These are phyloP conservation scores for Apocheima hispidaria DNA, from an alignment of 2,888 invertebrate species.

Conservation along the genomic window DNA sequence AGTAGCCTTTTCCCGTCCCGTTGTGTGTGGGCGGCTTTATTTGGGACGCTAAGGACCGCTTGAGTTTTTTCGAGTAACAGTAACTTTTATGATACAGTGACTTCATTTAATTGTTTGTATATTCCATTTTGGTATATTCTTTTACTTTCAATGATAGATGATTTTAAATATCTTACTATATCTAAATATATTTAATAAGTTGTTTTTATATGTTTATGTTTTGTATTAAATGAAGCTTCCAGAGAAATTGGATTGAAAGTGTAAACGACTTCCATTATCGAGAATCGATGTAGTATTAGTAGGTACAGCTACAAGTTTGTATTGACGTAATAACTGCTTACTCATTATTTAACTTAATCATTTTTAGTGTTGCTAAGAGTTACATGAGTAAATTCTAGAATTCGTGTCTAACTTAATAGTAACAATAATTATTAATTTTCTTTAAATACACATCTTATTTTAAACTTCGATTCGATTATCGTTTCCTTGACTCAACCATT, in stretches of 20 bases:
- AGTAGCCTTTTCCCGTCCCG: constrained; percentile 68
- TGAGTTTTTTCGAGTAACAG: constrained; percentile 59
- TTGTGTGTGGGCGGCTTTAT: constrained; percentile 74
- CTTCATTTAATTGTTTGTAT: constrained; percentile 55
- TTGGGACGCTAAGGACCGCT: constrained; percentile 64
- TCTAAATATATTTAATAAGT: no score
- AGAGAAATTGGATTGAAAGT: no score
- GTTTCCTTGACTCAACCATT: no score
- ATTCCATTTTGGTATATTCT: constrained; percentile 42
- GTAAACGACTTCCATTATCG: not conserved
- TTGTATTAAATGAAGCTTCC: no score
- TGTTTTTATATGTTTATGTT: no score
- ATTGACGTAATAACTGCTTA: not conserved
- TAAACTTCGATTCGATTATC: no score
- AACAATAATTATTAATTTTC: no score
- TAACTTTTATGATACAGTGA: constrained; percentile 69
- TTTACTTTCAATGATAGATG: constrained; percentile 27
- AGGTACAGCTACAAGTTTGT: not conserved
- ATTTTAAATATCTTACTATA: constrained; percentile 6
- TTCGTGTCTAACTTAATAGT: no score
- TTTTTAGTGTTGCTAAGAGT: not conserved
- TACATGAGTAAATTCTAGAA: not conserved
- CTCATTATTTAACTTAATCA: not conserved
- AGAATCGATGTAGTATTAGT: no score
- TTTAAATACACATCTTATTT: no score